A percentile compares a stretch with the other conserved stretches of the same genome.
Conservation (phyloP, 2,113 vertebrate genomes). For the Passer domesticus region DNA sequence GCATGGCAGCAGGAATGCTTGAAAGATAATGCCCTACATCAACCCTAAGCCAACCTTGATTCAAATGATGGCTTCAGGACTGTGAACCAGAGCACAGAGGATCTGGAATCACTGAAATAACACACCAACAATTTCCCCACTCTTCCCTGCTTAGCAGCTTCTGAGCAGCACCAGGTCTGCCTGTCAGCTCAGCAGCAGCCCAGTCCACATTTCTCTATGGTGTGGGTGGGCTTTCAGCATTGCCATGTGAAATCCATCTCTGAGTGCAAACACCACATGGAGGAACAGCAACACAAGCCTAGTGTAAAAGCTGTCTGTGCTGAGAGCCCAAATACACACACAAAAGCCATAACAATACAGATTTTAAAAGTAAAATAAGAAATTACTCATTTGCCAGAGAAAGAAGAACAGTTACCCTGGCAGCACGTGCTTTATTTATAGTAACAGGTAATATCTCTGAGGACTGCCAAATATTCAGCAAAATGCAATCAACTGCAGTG, state of each 20-base stretch:
- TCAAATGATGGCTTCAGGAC: not conserved
- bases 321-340: conserved; percentile 28
- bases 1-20: not conserved
- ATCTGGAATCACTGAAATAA: not conserved
- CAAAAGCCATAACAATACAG: not conserved
- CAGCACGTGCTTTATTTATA: not conserved
- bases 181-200: not conserved
- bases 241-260: not conserved
- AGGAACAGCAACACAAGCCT: not conserved
- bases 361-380: conserved; percentile 4
- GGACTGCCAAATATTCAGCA: not conserved
- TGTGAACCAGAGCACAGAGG: not conserved
- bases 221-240: not conserved
- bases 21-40: not conserved
- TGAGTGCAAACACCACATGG: conserved; percentile 38
- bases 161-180: not conserved
- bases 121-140: not conserved
- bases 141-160: not conserved
- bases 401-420: not conserved
- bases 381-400: not conserved
- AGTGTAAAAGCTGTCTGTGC: conserved; percentile 21
- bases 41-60: not conserved
- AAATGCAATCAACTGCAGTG: not conserved
- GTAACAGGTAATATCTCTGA: conserved; percentile 7
- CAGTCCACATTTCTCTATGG: not conserved